A percentile compares a stretch with the other conserved stretches of the same genome.
Conservation (phyloP, 2,888 invertebrate genomes). For the Mimumesa dahlbomi region DNA sequence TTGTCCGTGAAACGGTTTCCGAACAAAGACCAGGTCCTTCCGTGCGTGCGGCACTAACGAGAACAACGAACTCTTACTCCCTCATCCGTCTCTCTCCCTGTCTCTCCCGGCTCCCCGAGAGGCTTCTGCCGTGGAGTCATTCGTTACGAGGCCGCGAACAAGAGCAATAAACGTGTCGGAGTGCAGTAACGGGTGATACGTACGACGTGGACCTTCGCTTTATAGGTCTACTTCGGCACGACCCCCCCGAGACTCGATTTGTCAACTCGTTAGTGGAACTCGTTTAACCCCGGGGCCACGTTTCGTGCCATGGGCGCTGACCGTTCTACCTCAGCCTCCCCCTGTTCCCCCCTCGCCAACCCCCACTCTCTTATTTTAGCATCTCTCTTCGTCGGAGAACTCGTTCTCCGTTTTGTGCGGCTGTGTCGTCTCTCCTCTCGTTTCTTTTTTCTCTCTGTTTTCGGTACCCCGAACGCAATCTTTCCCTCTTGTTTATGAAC, state of each 20-base stretch:
- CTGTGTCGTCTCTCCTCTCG: too few relatives aligned
- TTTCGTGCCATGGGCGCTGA: conserved; percentile 61
- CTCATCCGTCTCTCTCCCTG: conserved; percentile 43
- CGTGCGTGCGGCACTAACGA: conserved; percentile 40
- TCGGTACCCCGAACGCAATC: conserved; percentile 74
- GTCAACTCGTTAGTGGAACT: conserved; percentile 80
- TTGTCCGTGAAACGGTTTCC: too few relatives aligned
- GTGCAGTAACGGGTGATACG: conserved; percentile 74
- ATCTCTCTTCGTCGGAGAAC: too few relatives aligned
- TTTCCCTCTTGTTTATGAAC: conserved; percentile 78
- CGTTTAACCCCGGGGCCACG: conserved; percentile 75
- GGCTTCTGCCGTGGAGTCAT: conserved; percentile 67
- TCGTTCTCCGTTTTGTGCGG: too few relatives aligned
- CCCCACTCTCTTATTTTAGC: too few relatives aligned
- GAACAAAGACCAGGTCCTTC: conserved; percentile 29
- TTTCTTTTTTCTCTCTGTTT: too few relatives aligned
- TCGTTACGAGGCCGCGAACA: conserved; percentile 74
- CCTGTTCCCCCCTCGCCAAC: background rate
- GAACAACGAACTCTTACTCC: conserved; percentile 51
- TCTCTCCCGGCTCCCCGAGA: conserved; percentile 29
- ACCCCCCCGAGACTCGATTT: conserved; percentile 80
- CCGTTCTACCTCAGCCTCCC: conserved; percentile 28
- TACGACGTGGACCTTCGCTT: conserved; percentile 74
- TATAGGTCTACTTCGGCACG: conserved; percentile 78
- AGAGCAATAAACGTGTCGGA: conserved; percentile 78